Percentiles rank a stretch among this genome's conserved stretches.
Conservation (phyloP, 2,113 vertebrate species). For the Podiceps cristatus region DNA sequence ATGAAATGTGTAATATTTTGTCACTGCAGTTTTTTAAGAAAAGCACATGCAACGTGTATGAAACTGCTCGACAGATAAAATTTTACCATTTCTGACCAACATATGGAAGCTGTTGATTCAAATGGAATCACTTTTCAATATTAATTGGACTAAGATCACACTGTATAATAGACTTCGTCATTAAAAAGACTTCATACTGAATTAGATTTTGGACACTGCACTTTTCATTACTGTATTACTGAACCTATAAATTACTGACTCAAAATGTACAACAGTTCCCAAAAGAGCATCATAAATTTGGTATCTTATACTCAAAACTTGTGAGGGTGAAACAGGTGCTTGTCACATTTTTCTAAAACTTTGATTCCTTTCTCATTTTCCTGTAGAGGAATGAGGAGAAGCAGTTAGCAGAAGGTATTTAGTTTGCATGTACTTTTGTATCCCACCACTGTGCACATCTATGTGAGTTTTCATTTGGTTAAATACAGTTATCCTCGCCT, state of each 20-base stretch:
- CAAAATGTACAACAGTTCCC: neutral
- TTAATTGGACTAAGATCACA: constrained; percentile 21
- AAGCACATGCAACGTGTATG: neutral
- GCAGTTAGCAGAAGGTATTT: neutral
- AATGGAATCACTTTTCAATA: neutral
- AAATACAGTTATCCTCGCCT: neutral
- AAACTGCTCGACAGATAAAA: neutral
- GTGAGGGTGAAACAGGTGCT: neutral
- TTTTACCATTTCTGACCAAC: neutral
- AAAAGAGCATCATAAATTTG: neutral
- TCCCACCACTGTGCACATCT: neutral
- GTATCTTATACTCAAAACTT: neutral
- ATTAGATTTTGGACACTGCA: neutral
- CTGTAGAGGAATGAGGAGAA: neutral
- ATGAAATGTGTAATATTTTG: neutral
- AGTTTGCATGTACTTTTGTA: neutral
- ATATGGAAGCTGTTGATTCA: neutral
- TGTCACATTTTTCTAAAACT: neutral
- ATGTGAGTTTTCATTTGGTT: neutral
- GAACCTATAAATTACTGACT: neutral
- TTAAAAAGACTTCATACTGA: neutral
- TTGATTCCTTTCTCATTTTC: neutral
- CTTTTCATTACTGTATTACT: constrained; percentile 36
- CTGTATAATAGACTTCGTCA: neutral
- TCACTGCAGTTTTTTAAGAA: neutral